Percentiles rank a stretch among this genome's conserved stretches.
These are phyloP conservation scores for Microcebus murinus DNA, from an alignment of 2,113 vertebrate genomes.

Conservation along the genomic window DNA sequence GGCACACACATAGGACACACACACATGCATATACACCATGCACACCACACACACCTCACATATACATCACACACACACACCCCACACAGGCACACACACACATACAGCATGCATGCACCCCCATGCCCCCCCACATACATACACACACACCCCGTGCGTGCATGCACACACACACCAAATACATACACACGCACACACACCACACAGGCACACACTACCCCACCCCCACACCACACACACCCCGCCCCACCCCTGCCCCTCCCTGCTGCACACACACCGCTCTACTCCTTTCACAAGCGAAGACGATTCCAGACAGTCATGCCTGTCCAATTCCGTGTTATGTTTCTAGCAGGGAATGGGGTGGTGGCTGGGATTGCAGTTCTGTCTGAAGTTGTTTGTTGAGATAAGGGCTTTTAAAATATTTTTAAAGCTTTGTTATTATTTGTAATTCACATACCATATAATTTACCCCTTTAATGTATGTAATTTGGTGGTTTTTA, in stretches of 20 bases:
- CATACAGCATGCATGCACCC: too few species aligned
- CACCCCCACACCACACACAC: not conserved
- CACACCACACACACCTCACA: too few species aligned
- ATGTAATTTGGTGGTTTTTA: not conserved
- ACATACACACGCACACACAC: not conserved
- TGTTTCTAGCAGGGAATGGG: not conserved
- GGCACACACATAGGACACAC: not conserved
- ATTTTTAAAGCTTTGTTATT: not conserved
- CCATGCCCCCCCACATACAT: too few species aligned
- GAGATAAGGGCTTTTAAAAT: not conserved
- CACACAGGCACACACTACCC: not conserved
- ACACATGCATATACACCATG: not conserved
- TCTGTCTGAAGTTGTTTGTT: not conserved
- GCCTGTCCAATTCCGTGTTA: fast-evolving
- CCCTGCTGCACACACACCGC: not conserved
- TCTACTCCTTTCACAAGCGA: not conserved
- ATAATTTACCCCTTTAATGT: not conserved
- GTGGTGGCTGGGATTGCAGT: too few species aligned
- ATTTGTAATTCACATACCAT: not conserved
- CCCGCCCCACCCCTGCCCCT: too few species aligned
- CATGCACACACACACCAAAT: not conserved
- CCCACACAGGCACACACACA: not conserved
- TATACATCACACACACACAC: not conserved
- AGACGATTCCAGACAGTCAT: not conserved
- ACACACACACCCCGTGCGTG: too few species aligned